These are phyloP conservation scores for Hassar affinis DNA, from an alignment of 2,113 vertebrate species.

Conservation along the genomic window DNA sequence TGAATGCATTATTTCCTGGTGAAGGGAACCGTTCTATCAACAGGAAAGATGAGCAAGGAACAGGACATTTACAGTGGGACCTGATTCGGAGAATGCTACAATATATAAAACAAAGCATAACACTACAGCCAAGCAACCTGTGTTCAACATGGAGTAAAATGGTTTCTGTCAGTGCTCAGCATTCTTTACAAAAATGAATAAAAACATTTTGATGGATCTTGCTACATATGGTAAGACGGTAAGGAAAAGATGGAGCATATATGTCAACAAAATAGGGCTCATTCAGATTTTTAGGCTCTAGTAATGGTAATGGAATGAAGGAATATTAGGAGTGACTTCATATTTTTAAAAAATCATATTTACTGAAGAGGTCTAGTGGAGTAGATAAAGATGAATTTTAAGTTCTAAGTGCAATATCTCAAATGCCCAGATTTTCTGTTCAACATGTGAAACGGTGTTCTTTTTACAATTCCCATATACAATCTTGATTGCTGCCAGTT, in stretches of 20 bases:
- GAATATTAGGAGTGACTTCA: slow-evolving; percentile 32
- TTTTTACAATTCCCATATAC: background rate
- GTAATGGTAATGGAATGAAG: slow-evolving; percentile 7
- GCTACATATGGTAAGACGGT: background rate
- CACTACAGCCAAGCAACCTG: slow-evolving; percentile 48
- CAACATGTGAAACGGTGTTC: slow-evolving; percentile 17
- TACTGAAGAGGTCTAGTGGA: slow-evolving; percentile 18
- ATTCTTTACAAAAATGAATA: slow-evolving; percentile 14
- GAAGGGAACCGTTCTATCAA: slow-evolving; percentile 20
- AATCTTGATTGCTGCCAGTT: background rate
- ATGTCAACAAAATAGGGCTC: background rate
- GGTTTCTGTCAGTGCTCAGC: slow-evolving; percentile 38
- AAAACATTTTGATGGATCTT: background rate
- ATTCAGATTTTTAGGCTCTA: slow-evolving; percentile 30
- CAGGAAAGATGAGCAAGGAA: background rate
- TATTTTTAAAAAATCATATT: slow-evolving; percentile 20
- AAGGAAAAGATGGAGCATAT: slow-evolving; percentile 6
- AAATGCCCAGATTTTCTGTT: slow-evolving; percentile 37
- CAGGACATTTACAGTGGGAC: background rate
- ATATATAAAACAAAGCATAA: slow-evolving; percentile 41
- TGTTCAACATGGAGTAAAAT: slow-evolving; percentile 36
- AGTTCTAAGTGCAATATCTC: slow-evolving; percentile 39
- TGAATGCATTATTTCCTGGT: slow-evolving; percentile 27
- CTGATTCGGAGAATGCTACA: slow-evolving; percentile 38
- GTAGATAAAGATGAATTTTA: slow-evolving; percentile 23